Base-by-base conservation (phyloP, 2,113 vertebrate genomes). In the Bubo bubo region DNA sequence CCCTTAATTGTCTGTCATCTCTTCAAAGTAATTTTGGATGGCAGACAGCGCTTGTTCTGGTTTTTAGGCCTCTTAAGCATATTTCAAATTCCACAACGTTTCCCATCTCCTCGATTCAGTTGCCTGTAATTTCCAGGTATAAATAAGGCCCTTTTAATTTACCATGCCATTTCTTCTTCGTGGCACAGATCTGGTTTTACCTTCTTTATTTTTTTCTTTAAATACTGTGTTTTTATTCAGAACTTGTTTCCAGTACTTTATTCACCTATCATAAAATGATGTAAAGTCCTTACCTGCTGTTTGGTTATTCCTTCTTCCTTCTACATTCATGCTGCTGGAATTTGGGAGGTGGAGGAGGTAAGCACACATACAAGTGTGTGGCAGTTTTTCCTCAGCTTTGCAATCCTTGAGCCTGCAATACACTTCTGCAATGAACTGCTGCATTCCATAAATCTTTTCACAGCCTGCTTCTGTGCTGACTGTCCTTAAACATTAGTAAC, bases 61-160 rank as follows among this genome's bases (percentile, higher is more conserved):
- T 77, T 86, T 96, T 88, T 87, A 59, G 82, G 26, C 12, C 37
- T 72, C 92, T 96, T 63, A 67, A 15, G 18, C 74, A 59, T 60
- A 58, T 96, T 94, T 96, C 30, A 28, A 80, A 95, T 95, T 97
- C 63, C 43, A 84, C 43, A 67, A 59, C 63, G 28, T 59, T 96
- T 87, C 52, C 13, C 5, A 62, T 80, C 60, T 79, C 35, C 50
- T 88, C 84, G 8, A 4, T 50, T 85, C 47, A 43, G 58, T 93
- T 72, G 21, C 24, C 49, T 97, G 76, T 63, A 92, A 93, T 97
- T 94, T 93, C 28, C 26, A 64, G 30, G 50, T 96, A 43, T 92
- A 90, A 94, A 93, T 85, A 79, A 20, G 23, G 12, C n/a, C 17
- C 22, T 88, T 91, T 89, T 72, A 45, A 81, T 88, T 91, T 81